Base-by-base conservation (phyloP, 2,888 invertebrate species). In the Neoitamus cyanurus region DNA sequence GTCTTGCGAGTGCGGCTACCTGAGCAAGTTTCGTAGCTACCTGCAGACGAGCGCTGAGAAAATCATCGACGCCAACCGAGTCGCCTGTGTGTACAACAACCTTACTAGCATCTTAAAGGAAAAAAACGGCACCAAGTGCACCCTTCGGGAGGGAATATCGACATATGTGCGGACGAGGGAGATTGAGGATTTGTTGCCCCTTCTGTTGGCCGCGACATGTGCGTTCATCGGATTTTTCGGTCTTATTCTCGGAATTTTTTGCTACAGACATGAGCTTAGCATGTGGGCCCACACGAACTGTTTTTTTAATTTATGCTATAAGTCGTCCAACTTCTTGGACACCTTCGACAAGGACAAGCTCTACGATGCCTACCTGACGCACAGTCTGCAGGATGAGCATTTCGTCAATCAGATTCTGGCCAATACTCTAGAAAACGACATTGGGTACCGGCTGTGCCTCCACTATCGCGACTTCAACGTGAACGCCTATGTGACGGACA, bases 351-450 rank as follows among this genome's bases (percentile, higher is more conserved):
- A 95, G 92, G 96, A 96, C 91, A 94, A 97, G 88, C 93, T 97
- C 75, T 98, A 97, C 90, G 99, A 99, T 92, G 98, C 97, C 83
- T 99, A 98, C 92, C 95, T 99, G 87, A 96, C 97, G 88, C 99
- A 99, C 92, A 97, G 97, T 90, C 95, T 96, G 86, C 96, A 97
- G 91, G 98, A 98, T 91, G 97, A 98, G 89, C 94, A 95, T 78
- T 98, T 97, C 91, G 97, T 98, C 48, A 95, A 95, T 88, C 96
- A 97, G 91, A 96, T 97, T 89, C 92, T 98, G 88, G 96, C 96
- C 83, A 96, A 97, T 25, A 96, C 97, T 83, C 93, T 98, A 87
- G 98, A 98, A 92, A 94, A 94, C 85, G 95, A 96, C 88, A 95
- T 96, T 58, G 94, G 95, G 87, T 98, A 97, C 92, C 93, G 97